These are phyloP conservation scores for Xenopus petersii DNA, from an alignment of 2,797 vertebrate species.

Conservation along the genomic window DNA sequence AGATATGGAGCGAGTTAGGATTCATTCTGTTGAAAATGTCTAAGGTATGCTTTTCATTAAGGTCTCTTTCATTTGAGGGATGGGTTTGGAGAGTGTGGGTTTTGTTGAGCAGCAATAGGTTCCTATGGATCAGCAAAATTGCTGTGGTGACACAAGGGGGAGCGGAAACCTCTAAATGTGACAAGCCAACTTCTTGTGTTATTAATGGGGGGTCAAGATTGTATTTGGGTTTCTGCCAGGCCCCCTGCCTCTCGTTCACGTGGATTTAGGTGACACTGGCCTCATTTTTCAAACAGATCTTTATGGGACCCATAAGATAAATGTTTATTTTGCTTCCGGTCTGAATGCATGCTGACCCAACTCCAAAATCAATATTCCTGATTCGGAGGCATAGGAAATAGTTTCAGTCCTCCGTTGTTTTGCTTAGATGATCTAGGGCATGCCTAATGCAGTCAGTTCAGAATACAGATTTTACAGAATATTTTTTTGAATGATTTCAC, in stretches of 20 bases:
- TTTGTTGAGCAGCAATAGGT: conserved; percentile 8
- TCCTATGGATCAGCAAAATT: conserved; percentile 22
- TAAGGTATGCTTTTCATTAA: conserved; percentile 23
- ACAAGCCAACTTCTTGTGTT: conserved; percentile 29
- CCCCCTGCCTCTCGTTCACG: conserved; percentile 34
- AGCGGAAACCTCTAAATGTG: conserved; percentile 15
- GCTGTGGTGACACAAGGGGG: conserved; percentile 32
- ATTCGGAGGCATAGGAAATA: conserved; percentile 44
- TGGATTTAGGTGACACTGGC: conserved; percentile 41
- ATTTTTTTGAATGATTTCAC: too few species aligned
- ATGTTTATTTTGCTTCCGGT: conserved; percentile 46
- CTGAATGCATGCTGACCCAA: conserved; percentile 24
- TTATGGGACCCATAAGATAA: conserved; percentile 44
- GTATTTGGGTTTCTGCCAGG: conserved; percentile 28
- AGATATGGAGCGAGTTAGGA: too few species aligned
- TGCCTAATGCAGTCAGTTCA: too few species aligned
- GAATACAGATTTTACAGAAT: too few species aligned
- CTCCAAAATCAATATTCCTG: conserved; percentile 46
- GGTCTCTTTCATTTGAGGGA: not conserved
- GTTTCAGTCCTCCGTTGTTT: conserved; percentile 28
- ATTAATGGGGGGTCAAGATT: conserved; percentile 42
- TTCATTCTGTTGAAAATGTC: not conserved
- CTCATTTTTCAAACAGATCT: conserved; percentile 39
- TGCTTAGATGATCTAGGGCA: conserved; percentile 15
- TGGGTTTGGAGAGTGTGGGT: not conserved